Conservation (phyloP, 92 coral and sea anemone genomes). For the Zoanthus sansibaricus region DNA sequence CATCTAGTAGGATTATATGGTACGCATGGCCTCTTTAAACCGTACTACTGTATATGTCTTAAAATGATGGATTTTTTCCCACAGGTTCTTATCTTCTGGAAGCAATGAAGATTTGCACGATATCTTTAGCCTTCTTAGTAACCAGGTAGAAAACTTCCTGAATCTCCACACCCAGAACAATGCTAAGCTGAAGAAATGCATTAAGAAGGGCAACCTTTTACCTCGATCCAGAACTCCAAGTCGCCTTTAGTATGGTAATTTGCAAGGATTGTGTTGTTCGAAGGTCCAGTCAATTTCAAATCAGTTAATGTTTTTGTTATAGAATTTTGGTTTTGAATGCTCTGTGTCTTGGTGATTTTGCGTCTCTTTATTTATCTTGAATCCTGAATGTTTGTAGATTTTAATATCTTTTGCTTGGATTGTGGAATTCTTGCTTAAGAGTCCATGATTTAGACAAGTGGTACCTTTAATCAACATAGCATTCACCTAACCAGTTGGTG, state of each 20-base stretch:
- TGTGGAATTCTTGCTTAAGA: too few relatives aligned
- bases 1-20: not conserved
- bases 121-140: slow-evolving; percentile 20
- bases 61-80: not conserved
- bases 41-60: not conserved
- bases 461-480: too few relatives aligned
- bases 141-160: slow-evolving; percentile 23
- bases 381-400: too few relatives aligned
- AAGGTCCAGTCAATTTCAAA: too few relatives aligned
- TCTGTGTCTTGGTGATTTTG: too few relatives aligned
- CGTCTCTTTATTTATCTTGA: too few relatives aligned
- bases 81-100: slow-evolving; percentile 22
- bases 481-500: too few relatives aligned
- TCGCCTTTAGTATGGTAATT: not conserved
- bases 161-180: slow-evolving; percentile 19
- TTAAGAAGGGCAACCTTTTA: slow-evolving; percentile 8
- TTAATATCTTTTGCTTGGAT: too few relatives aligned
- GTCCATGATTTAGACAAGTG: too few relatives aligned
- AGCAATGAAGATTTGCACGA: slow-evolving; percentile 35
- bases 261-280: too few relatives aligned
- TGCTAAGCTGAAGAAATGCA: slow-evolving; percentile 7
- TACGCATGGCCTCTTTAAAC: not conserved
- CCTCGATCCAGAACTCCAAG: not conserved
- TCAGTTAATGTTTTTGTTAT: too few relatives aligned
- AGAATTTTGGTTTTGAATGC: too few relatives aligned